A percentile compares a stretch with the other conserved stretches of the same genome.
These are phyloP conservation scores for Myiotriccus ornatus DNA, from an alignment of 2,797 vertebrate species.

Conservation along the genomic window DNA sequence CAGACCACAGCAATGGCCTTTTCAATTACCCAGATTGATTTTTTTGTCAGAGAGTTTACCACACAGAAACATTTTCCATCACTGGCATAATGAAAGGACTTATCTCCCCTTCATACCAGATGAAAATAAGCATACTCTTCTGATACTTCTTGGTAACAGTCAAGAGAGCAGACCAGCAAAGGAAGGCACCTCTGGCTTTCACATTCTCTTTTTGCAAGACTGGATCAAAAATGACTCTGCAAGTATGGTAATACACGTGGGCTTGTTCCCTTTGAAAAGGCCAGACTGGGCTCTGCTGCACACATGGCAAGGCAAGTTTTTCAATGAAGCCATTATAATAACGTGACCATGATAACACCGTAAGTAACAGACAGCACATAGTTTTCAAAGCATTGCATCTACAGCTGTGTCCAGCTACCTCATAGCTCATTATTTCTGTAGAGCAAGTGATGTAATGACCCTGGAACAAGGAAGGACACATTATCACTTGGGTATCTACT, in stretches of 20 bases:
- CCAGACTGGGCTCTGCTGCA: not conserved
- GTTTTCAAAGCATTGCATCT: not conserved
- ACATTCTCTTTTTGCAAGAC: not conserved
- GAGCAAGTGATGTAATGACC: not conserved
- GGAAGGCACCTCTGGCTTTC: not conserved
- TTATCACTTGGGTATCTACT: not conserved
- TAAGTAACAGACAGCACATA: not conserved
- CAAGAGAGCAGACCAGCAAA: not conserved
- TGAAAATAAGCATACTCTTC: not conserved
- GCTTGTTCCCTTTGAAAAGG: not conserved
- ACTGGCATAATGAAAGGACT: not conserved
- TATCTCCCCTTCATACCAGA: not conserved
- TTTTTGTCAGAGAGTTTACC: not conserved
- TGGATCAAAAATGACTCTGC: not conserved
- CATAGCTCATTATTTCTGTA: not conserved
- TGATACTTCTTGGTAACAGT: not conserved
- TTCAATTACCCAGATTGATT: not conserved
- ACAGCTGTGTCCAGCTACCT: not conserved
- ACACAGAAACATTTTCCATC: not conserved
- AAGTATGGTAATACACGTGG: not conserved
- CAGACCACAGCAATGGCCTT: not conserved
- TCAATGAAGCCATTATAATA: not conserved
- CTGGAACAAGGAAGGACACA: not conserved
- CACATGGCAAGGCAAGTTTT: not conserved
- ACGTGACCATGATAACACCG: fast-evolving